Conservation (phyloP, 2,888 invertebrate species). For the Aspidiotus rigidus region DNA sequence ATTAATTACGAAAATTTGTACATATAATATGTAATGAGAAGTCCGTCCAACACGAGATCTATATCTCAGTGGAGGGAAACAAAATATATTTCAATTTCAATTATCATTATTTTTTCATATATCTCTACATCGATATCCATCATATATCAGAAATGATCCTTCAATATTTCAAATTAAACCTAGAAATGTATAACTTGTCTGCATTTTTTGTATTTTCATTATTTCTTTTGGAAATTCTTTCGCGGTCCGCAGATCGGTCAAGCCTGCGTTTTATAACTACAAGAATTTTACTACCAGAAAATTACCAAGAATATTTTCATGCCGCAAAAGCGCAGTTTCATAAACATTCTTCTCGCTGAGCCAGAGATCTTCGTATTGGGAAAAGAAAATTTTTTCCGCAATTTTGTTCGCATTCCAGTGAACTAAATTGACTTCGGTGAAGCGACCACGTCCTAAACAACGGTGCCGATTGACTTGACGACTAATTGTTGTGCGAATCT, state of each 20-base stretch:
- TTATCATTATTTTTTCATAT: no score
- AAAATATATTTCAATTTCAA: no score
- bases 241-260: not conserved
- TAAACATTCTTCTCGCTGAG: conserved; percentile 88
- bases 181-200: no score
- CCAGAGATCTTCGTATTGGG: conserved; percentile 89
- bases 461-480: conserved; percentile 80
- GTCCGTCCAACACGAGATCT: no score
- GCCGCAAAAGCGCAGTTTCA: conserved; percentile 84
- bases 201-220: no score
- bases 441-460: conserved; percentile 78
- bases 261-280: not conserved
- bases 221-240: no score
- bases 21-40: no score
- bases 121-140: no score
- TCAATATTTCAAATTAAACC: no score
- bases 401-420: conserved; percentile 80
- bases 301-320: conserved; percentile 78
- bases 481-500: conserved; percentile 80
- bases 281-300: not conserved
- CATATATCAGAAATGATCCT: no score
- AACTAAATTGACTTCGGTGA: conserved; percentile 84
- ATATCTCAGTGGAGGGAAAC: no score
- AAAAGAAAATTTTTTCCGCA: conserved; percentile 84
- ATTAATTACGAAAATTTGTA: no score